Conservation (phyloP, 2,888 invertebrate genomes). For the Drosophila setosimentum region DNA sequence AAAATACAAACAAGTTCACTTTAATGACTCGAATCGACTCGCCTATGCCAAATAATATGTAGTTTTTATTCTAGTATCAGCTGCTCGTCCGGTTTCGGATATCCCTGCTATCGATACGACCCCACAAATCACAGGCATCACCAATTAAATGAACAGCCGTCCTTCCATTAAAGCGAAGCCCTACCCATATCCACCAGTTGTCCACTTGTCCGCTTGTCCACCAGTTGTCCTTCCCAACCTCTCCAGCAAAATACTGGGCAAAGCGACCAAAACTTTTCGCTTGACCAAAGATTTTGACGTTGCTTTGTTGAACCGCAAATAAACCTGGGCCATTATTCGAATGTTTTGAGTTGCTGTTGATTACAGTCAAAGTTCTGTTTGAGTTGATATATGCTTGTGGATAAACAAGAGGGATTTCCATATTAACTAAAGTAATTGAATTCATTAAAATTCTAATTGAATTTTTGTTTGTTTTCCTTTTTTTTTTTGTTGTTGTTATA, state of each 20-base stretch:
- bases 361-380: neutral
- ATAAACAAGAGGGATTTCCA: neutral
- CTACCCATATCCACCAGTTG: slow-evolving; percentile 5
- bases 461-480: no score
- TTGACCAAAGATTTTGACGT: slow-evolving; percentile 57
- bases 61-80: slow-evolving; percentile 11
- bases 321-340: slow-evolving; percentile 20
- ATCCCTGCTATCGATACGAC: slow-evolving; percentile 65
- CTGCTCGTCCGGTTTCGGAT: neutral
- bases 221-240: neutral
- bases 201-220: neutral
- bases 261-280: slow-evolving; percentile 56
- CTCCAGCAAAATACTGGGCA: slow-evolving; percentile 14
- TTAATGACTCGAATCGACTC: slow-evolving; percentile 55
- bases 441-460: neutral
- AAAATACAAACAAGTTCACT: slow-evolving; percentile 49
- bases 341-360: slow-evolving; percentile 9
- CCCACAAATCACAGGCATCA: slow-evolving; percentile 70
- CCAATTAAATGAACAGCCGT: slow-evolving; percentile 74
- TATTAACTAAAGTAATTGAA: neutral
- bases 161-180: slow-evolving; percentile 66
- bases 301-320: slow-evolving; percentile 54
- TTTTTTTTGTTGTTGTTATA: no score
- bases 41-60: slow-evolving; percentile 44
- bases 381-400: neutral